phyloP scores from a whole-genome alignment of 1,140 invertebrate genomes.

The Lepidurus packardi region DNA sequence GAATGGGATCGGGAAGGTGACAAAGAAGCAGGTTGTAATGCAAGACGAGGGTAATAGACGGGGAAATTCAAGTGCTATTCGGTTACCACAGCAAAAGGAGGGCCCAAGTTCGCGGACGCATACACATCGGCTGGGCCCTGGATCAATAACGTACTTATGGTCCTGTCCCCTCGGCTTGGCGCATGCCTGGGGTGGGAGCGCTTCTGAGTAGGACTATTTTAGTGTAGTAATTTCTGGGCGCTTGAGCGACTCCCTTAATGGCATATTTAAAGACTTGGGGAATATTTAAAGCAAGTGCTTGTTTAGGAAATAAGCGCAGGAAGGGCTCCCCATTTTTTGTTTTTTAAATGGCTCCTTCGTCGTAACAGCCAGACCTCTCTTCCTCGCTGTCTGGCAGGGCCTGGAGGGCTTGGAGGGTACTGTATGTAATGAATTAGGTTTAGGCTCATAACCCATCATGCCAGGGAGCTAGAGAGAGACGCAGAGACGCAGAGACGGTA shows the following conservation, averaged over 20 bases:
- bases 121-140: neutral
- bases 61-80: neutral
- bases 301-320: neutral
- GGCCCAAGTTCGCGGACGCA: neutral
- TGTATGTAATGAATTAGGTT: neutral
- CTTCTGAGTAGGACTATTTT: neutral
- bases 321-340: neutral
- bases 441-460: neutral
- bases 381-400: neutral
- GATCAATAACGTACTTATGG: neutral
- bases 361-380: neutral
- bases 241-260: constrained; percentile 8
- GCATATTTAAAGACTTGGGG: neutral
- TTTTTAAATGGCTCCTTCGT: neutral
- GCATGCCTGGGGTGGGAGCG: neutral
- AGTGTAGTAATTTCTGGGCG: neutral
- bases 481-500: no score
- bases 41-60: neutral
- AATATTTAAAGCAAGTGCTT: neutral
- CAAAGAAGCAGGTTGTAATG: neutral
- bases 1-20: neutral
- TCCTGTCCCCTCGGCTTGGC: neutral
- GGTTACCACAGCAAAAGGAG: neutral
- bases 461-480: neutral
- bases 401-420: no score